These are phyloP conservation scores for Sclerurus mexicanus DNA, from an alignment of 2,113 vertebrate species.

Conservation along the genomic window DNA sequence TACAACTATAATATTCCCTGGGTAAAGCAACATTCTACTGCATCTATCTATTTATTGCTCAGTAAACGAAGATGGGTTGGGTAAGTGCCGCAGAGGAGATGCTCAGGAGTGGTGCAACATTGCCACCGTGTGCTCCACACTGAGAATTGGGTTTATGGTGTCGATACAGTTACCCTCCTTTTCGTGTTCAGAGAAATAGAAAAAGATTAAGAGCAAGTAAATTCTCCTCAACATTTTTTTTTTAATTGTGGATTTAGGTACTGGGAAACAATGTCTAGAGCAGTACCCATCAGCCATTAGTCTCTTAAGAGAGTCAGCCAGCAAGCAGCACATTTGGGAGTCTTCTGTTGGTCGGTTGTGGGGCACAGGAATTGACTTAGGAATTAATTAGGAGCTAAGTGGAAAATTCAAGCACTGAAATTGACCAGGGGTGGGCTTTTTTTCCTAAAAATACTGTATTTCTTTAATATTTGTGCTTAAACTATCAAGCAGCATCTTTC, in stretches of 20 bases:
- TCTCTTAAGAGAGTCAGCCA: neutral
- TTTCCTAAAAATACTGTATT: neutral
- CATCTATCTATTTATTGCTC: conserved; percentile 53
- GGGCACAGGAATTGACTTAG: neutral
- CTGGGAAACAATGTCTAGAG: neutral
- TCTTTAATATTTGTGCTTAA: neutral
- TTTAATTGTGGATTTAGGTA: neutral
- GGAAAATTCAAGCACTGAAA: conserved; percentile 1
- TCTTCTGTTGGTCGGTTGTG: neutral
- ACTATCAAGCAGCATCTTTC: neutral
- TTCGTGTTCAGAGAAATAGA: neutral
- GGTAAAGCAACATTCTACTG: conserved; percentile 51
- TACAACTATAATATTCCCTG: conserved; percentile 44
- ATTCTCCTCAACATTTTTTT: neutral
- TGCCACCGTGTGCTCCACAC: conserved; percentile 60
- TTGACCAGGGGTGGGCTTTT: neutral
- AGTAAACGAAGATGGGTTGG: conserved; percentile 3
- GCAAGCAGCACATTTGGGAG: neutral
- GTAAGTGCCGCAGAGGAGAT: neutral
- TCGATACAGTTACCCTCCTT: neutral
- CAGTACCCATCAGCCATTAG: neutral
- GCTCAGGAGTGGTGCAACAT: conserved; percentile 43
- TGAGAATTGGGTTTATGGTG: neutral
- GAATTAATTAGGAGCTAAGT: neutral
- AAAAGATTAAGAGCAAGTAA: neutral